Evolutionary conservation across 2,797 vertebrate genomes (phyloP).

Genomic region (Lateolabrax maculatus): DNA sequence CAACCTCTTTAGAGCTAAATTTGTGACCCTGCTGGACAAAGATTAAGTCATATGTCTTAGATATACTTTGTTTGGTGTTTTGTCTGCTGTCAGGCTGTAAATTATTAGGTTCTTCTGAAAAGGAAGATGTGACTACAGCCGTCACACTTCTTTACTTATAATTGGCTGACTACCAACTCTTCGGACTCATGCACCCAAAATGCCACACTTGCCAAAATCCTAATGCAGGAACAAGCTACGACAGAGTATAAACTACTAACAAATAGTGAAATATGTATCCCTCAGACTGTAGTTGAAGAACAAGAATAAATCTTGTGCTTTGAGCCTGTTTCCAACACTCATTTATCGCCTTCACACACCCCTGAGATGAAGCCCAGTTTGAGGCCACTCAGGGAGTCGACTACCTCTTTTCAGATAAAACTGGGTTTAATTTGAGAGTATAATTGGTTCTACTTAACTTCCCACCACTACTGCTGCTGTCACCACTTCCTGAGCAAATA

Average conservation of each 20-base stretch:
- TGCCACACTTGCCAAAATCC: neutral
- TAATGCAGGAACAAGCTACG: neutral
- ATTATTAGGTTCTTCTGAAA: constrained; percentile 11
- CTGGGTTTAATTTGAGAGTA: constrained; percentile 74
- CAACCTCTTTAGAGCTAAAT: neutral
- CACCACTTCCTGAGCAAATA: constrained; percentile 7
- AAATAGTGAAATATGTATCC: neutral
- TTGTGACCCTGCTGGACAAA: neutral
- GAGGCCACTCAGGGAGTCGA: constrained; percentile 56
- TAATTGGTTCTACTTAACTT: constrained; percentile 74
- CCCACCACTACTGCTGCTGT: constrained; percentile 40
- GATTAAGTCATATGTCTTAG: neutral
- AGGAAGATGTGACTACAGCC: neutral
- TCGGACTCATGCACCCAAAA: neutral
- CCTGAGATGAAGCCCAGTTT: constrained; percentile 78
- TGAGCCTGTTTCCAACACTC: constrained; percentile 44
- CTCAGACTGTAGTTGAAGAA: constrained; percentile 13
- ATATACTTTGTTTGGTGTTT: no score
- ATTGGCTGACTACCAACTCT: neutral
- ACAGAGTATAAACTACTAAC: neutral
- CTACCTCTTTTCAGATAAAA: constrained; percentile 70
- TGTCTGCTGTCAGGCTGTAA: constrained; percentile 5
- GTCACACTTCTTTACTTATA: neutral
- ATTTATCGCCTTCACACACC: constrained; percentile 60
- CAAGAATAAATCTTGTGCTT: constrained; percentile 34